Evolutionary conservation across 2,113 vertebrate genomes (phyloP).

Genomic region (Misgurnus mizolepis): DNA sequence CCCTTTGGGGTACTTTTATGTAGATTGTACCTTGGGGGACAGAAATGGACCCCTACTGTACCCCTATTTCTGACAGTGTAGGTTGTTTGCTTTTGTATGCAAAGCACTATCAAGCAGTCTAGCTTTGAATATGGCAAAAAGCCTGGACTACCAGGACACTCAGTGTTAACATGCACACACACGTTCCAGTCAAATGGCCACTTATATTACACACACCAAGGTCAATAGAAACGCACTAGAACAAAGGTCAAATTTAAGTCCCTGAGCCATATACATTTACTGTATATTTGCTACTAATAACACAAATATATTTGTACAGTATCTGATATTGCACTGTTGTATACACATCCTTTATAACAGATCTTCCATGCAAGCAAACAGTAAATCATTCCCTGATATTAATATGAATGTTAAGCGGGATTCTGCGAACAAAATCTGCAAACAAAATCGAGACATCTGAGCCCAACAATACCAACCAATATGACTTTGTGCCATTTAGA

Average conservation of each 20-base stretch:
- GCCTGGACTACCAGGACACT: not conserved
- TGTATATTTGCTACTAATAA: not conserved
- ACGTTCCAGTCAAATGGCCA: not conserved
- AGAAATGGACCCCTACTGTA: too few species aligned
- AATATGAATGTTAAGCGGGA: not conserved
- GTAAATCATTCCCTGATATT: not conserved
- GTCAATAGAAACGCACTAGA: conserved; percentile 31
- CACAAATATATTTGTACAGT: not conserved
- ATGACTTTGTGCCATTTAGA: conserved; percentile 5
- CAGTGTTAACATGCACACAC: conserved; percentile 1
- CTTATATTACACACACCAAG: conserved; percentile 39
- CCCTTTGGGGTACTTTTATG: too few species aligned
- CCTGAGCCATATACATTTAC: not conserved
- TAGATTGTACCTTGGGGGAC: too few species aligned
- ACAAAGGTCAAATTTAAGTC: not conserved
- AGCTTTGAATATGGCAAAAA: not conserved
- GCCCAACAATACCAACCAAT: not conserved
- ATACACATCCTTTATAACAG: not conserved
- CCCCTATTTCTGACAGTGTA: too few species aligned
- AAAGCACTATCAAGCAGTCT: not conserved
- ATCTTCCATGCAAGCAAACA: not conserved
- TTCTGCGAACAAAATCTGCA: too few species aligned
- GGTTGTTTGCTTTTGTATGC: not conserved
- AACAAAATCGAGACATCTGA: conserved; percentile 12
- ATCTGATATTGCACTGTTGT: not conserved